Evolutionary conservation across 64 coral and sea anemone species (phyloP).

Genomic region (Actinia equina): DNA sequence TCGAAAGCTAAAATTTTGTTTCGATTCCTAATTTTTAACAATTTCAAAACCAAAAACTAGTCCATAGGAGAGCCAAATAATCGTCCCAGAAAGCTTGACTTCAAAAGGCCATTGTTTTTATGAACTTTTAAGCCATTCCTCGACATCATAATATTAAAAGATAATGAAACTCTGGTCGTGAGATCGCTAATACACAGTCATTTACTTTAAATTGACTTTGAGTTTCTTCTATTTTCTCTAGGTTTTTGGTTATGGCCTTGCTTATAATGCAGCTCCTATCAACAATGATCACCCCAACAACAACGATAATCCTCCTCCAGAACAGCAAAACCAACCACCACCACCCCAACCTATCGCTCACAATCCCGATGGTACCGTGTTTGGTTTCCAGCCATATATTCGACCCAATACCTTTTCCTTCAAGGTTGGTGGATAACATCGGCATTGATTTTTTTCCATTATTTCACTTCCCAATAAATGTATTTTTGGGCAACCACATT

Average conservation of each 20-base stretch:
- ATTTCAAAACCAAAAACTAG: too few relatives aligned
- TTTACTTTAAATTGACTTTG: too few relatives aligned
- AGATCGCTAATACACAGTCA: too few relatives aligned
- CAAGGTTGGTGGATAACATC: constrained; percentile 34
- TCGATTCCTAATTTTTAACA: too few relatives aligned
- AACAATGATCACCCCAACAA: constrained; percentile 31
- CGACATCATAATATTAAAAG: too few relatives aligned
- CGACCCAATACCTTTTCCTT: constrained; percentile 70
- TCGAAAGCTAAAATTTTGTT: too few relatives aligned
- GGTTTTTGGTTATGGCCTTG: constrained; percentile 46
- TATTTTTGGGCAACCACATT: too few relatives aligned
- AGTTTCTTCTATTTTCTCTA: constrained; percentile 17
- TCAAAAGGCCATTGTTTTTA: too few relatives aligned
- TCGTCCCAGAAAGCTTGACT: too few relatives aligned
- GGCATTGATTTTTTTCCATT: background rate
- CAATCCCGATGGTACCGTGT: constrained; percentile 32
- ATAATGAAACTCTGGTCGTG: too few relatives aligned
- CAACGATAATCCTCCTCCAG: background rate
- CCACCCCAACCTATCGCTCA: constrained; percentile 30
- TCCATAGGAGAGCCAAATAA: too few relatives aligned
- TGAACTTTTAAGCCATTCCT: too few relatives aligned
- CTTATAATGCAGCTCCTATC: background rate
- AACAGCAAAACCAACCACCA: constrained; percentile 31
- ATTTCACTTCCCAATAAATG: background rate
- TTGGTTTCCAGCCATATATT: constrained; percentile 91